Evolutionary conservation across 2,113 vertebrate genomes (phyloP).

Genomic region (Actenoides hombroni): DNA sequence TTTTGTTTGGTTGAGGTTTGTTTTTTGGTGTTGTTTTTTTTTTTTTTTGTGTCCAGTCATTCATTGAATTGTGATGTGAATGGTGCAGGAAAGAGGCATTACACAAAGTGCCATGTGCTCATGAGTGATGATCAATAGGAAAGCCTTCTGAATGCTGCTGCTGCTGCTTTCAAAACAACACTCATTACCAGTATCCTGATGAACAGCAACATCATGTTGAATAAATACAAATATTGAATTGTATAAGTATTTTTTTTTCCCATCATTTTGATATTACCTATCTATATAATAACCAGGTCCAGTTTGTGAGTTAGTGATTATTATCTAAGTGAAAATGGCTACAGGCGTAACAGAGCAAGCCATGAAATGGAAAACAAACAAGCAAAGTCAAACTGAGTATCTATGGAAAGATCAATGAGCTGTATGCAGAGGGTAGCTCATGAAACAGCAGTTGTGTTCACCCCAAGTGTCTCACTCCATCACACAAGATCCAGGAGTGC

Average conservation of each 20-base stretch:
- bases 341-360: background rate
- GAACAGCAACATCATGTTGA: rapidly evolving
- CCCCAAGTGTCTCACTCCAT: background rate
- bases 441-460: background rate
- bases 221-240: background rate
- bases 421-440: background rate
- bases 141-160: background rate
- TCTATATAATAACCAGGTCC: background rate
- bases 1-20: no score
- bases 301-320: background rate
- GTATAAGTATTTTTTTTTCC: background rate
- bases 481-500: background rate
- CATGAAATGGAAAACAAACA: background rate
- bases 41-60: background rate
- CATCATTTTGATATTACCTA: background rate
- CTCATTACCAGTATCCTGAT: background rate
- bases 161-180: background rate
- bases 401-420: background rate
- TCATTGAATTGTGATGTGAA: background rate
- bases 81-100: background rate
- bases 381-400: background rate
- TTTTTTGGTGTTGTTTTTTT: no score
- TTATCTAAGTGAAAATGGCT: background rate
- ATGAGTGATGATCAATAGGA: background rate
- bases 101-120: rapidly evolving